Evolutionary conservation across 2,113 vertebrate species (phyloP), one percentile per base, ranked within the genome.

Genomic region (Menidia beryllina): DNA sequence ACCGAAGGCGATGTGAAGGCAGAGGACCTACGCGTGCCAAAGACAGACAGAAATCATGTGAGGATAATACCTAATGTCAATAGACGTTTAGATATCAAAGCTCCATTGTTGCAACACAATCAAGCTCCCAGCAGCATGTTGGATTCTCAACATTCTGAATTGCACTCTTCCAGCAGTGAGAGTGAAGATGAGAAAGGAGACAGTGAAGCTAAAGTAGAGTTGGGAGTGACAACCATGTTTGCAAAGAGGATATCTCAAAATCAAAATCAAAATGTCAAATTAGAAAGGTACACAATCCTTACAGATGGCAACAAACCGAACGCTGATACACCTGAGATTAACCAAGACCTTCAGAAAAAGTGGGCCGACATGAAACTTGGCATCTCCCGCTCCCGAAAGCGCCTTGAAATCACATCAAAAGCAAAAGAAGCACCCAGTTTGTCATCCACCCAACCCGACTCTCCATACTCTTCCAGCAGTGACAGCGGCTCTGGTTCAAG

Each of bases 281-380:
- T 90, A 67, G 52, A 85, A 72, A 90, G 83, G 13, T 86, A 84
- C 56, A 47, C 26, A n/a, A 5, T 47, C 51, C 53, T 83, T 61
- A 52, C 63, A 41, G 81, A 85, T 58, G 45, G 70, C 1, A 1
- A 57, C 14, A 56, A 68, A 59, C 49, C 8, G 60, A 82, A 24
- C 75, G 21, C n/a, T 39, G 21, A 39, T 14, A 73, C 56, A 48
- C 45, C 57, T 48, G 60, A 75, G 3, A 69, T 83, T 51, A 83
- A 55, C 26, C 27, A 79, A 77, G 88, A 90, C 36, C 84, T 89
- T 30, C 58, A 88, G 54, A 84, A 75, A 34, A 60, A 34, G 4
- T 91, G 89, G 91, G 81, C 84, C 7, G 69, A 43, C 1, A 89
- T 89, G 84, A 83, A 76, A 68, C 81, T 92, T 15, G 79, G 88